Evolutionary conservation across 2,888 invertebrate species (phyloP), one percentile per base, ranked within the genome.

Genomic region (Drosophila setosimentum): DNA sequence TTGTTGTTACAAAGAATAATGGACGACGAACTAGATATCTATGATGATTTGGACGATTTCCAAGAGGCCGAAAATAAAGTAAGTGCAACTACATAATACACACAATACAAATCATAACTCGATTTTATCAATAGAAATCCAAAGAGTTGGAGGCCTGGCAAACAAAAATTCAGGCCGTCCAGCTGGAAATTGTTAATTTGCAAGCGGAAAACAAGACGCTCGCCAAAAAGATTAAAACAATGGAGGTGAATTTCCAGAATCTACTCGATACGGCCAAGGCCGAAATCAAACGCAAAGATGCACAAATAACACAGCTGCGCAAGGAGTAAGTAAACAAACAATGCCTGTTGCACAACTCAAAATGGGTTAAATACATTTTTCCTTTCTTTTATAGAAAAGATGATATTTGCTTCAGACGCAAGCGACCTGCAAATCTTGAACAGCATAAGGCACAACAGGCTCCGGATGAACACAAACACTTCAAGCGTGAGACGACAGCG

Each of bases 1-100:
- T 27, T 64, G 37, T n/a, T 42, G 30, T 16, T 29, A 32, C 35
- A 33, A 49, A 58, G 42, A 58, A 76, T 63, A 70, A 30, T 72
- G 58, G 32, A 27, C 5, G 80, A 83, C 51, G 87, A 91, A 45
- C 73, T 92, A 29, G 78, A 91, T 78, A 87, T 93, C 5, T 93
- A 93, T 42, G 90, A 90, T 33, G 93, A 92, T 72, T 79, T 93
- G 80, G 92, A 92, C 3, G 87, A 87, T 30, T 92, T 93, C 37
- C 91, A 93, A 42, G 72, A 85, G 33, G 68, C 76, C 10, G 89
- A 92, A 35, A 83, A 90, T 37, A 82, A 87, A 73, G 93, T 92
- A 80, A 81, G 78, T 53, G 10, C 3, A 37, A n/a, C 11, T 32
- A 18, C n/a, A 49, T 29, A 35, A 18, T 27, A 8, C 8, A 1